Conservation (phyloP, 2,888 invertebrate genomes). For the Clusia tigrina region DNA sequence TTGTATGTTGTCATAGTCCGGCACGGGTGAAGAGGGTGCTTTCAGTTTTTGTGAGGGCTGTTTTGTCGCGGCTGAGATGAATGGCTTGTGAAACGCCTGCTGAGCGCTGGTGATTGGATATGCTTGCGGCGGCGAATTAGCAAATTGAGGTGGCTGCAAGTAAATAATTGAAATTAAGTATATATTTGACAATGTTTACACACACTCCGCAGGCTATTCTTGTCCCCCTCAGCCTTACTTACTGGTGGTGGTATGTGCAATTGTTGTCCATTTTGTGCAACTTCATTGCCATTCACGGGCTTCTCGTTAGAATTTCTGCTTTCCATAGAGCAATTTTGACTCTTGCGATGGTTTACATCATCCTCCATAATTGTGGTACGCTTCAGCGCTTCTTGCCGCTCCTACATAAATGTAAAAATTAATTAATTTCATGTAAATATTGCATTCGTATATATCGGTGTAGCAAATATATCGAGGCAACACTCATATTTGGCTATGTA, state of each 20-base stretch:
- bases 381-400: slow-evolving; percentile 59
- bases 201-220: neutral
- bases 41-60: slow-evolving; percentile 25
- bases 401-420: slow-evolving; percentile 44
- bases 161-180: neutral
- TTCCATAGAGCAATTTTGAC: slow-evolving; percentile 37
- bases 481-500: neutral
- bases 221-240: no score
- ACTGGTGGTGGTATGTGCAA: slow-evolving; percentile 53
- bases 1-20: slow-evolving; percentile 49
- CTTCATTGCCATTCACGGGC: slow-evolving; percentile 35
- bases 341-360: slow-evolving; percentile 58
- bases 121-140: slow-evolving; percentile 46
- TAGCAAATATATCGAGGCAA: neutral
- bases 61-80: neutral
- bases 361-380: slow-evolving; percentile 62
- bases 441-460: neutral
- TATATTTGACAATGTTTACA: neutral
- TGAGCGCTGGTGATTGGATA: slow-evolving; percentile 31
- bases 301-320: slow-evolving; percentile 34
- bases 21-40: slow-evolving; percentile 52
- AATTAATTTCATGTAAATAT: slow-evolving; percentile 12
- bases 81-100: slow-evolving; percentile 24
- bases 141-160: slow-evolving; percentile 59
- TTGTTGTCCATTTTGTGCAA: slow-evolving; percentile 20